phyloP scores from a whole-genome alignment of 2,797 vertebrate genomes.

The Salarias fasciatus region DNA sequence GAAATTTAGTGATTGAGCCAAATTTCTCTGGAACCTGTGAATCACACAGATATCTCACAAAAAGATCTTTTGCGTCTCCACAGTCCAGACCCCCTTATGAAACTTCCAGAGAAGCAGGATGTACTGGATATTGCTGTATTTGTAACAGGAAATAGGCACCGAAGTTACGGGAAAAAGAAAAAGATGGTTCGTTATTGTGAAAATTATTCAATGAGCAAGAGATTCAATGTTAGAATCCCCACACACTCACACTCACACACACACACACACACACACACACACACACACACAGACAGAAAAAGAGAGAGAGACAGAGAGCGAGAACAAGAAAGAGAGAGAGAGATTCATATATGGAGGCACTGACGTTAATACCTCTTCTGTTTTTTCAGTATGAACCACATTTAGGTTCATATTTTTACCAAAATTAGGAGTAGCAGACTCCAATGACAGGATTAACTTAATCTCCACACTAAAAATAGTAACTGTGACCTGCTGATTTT shows the following conservation, averaged over 20 bases:
- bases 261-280: no score
- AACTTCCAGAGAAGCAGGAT: conserved; percentile 28
- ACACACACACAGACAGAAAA: no score
- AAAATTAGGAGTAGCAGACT: conserved; percentile 23
- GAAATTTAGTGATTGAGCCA: neutral
- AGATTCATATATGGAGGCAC: no score
- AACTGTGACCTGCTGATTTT: conserved; percentile 16
- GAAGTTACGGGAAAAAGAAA: conserved; percentile 18
- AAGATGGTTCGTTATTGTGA: conserved; percentile 21
- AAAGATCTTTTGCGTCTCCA: neutral
- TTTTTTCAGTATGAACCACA: neutral
- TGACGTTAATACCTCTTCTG: no score
- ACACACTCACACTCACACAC: no score
- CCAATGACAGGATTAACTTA: conserved; percentile 29
- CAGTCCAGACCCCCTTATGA: conserved; percentile 25
- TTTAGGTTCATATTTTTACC: conserved; percentile 4
- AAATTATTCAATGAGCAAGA: no score
- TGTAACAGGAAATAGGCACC: conserved; percentile 39
- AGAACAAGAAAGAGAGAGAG: no score
- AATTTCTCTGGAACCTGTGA: neutral
- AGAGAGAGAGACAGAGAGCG: no score
- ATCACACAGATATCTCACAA: neutral
- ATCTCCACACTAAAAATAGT: conserved; percentile 34
- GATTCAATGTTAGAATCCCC: no score
- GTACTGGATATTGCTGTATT: conserved; percentile 28